Evolutionary conservation across 2,113 vertebrate species (phyloP), one percentile per base, ranked within the genome.

Genomic region (Ictalurus punctatus): DNA sequence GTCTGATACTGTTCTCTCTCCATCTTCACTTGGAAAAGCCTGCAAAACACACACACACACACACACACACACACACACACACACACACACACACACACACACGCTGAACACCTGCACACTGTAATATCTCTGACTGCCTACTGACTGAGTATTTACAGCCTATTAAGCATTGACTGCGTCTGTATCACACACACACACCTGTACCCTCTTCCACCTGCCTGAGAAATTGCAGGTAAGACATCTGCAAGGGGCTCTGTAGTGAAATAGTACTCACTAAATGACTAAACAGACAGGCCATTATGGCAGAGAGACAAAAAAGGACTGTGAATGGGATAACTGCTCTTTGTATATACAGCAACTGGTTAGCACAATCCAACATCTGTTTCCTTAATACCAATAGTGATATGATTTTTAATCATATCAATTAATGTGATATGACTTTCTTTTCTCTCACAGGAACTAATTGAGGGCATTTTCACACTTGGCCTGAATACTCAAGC

Each of bases 11-110:
- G 96, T 40, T 99, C 98, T 86, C 96, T 95, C 86, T 99, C 98
- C 96, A 99, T 99, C 94, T 99, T 99, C 92, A 99, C 97, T 96
- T 99, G 96, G 92, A 98, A 99, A 89, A 99, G 95, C 92, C 98
- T 99, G 90, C 83, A 79, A 91, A 52, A 89, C 71, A 89, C 89
- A 92, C 44, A 87, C 48, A 90, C 67, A 93, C 88, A 90, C 40
- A 87, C 34, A 90, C 67, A 94, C 65, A 88, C 76, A 89, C 90
- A 92, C 88, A 90, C 44, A 90, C 58, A 86, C 90, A 69, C 14
- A 73, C 16, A 40, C 30, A 37, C 67, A 94, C 73, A 93, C 88
- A 94, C 86, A 90, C 44, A 87, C 48, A 90, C 69, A 94, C 73
- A 94, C 88, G 94, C 25, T 73, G 80, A 84, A 85, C 61, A 87